Evolutionary conservation across 2,113 vertebrate species (phyloP).

Genomic region (Aramus guarauna): DNA sequence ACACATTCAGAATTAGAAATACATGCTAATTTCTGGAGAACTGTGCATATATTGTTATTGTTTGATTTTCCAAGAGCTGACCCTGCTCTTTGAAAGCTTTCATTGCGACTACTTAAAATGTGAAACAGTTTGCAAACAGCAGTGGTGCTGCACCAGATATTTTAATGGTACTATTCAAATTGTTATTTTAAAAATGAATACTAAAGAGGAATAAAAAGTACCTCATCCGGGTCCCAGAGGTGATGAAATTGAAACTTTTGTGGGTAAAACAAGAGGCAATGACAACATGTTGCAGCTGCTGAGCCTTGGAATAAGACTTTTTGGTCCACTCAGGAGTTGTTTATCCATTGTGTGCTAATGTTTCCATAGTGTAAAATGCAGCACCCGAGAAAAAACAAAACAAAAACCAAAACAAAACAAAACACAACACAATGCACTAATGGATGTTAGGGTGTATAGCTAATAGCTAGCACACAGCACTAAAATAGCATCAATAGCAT

Average conservation of each 20-base stretch:
- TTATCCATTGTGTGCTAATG: background rate
- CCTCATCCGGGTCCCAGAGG: background rate
- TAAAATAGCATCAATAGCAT: background rate
- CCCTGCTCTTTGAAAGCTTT: background rate
- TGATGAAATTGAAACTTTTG: background rate
- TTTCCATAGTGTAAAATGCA: background rate
- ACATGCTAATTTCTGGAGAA: background rate
- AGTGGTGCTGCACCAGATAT: background rate
- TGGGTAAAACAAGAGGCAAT: background rate
- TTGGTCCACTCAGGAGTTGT: background rate
- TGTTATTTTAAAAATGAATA: background rate
- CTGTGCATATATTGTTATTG: background rate
- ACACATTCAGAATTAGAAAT: background rate
- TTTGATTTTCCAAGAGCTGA: background rate
- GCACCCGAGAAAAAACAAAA: background rate
- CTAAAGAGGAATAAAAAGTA: background rate
- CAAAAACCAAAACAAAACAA: too few relatives aligned
- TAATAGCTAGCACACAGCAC: background rate
- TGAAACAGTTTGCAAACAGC: background rate
- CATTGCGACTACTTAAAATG: background rate
- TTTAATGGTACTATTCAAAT: background rate
- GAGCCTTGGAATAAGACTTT: background rate
- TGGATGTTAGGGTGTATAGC: too few relatives aligned
- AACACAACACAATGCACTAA: too few relatives aligned
- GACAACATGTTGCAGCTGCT: background rate